phyloP scores from a whole-genome alignment of 2,797 vertebrate species.

The Podarcis lilfordi region DNA sequence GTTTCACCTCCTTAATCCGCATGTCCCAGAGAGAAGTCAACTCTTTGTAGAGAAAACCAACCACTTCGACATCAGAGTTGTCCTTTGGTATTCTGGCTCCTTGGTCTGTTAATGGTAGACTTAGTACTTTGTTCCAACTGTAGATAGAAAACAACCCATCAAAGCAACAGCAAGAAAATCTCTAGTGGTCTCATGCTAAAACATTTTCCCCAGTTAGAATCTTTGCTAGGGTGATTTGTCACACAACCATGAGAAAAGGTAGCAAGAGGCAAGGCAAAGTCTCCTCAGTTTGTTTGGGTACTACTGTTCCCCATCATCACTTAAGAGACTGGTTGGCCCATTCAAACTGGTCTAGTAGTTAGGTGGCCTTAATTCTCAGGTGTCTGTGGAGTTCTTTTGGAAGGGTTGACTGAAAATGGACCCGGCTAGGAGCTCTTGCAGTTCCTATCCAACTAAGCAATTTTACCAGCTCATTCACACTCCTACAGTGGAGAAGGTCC shows the following conservation, averaged over 20 bases:
- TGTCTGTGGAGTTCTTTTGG: too few species aligned
- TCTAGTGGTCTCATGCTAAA: slow-evolving; percentile 49
- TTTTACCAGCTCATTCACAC: too few species aligned
- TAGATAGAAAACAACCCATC: slow-evolving; percentile 24
- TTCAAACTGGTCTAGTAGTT: too few species aligned
- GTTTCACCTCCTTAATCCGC: slow-evolving; percentile 58
- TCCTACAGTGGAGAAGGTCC: too few species aligned
- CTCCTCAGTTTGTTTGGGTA: too few species aligned
- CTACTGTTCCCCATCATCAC: too few species aligned
- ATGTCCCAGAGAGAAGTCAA: slow-evolving; percentile 56
- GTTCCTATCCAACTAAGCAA: too few species aligned
- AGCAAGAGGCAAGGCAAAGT: too few species aligned
- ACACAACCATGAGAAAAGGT: slow-evolving; percentile 22
- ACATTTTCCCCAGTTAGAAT: background rate
- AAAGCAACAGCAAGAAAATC: background rate
- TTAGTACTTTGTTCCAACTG: slow-evolving; percentile 24
- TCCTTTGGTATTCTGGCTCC: background rate
- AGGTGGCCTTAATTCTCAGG: too few species aligned
- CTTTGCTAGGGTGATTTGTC: background rate
- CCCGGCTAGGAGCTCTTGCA: too few species aligned
- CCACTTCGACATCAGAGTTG: background rate
- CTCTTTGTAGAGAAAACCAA: background rate
- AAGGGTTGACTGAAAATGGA: too few species aligned
- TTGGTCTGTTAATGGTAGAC: background rate
- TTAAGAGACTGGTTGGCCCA: too few species aligned